phyloP scores from a whole-genome alignment of 2,888 invertebrate species.

The Eupithecia tripunctaria region DNA sequence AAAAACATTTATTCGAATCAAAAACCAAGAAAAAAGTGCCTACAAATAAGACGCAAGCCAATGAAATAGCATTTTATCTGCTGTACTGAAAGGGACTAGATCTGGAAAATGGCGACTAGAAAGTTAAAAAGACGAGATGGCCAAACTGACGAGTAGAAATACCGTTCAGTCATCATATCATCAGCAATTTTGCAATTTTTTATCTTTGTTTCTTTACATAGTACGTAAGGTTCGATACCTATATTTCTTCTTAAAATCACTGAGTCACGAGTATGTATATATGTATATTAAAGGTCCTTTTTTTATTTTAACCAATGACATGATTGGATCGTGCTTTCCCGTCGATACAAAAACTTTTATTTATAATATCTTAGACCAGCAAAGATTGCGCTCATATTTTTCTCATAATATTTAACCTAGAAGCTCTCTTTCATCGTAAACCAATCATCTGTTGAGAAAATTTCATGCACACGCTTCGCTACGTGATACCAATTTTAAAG shows the following conservation, averaged over 20 bases:
- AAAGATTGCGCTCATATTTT: not conserved
- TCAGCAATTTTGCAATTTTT: not conserved
- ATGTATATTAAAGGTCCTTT: no score
- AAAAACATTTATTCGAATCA: not conserved
- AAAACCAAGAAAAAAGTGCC: not conserved
- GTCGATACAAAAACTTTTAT: not conserved
- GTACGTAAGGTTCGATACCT: not conserved
- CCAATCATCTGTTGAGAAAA: slow-evolving; percentile 6
- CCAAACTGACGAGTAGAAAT: not conserved
- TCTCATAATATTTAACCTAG: not conserved
- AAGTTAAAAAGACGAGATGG: not conserved
- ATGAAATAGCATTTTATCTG: not conserved
- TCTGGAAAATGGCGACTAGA: not conserved
- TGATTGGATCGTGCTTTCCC: not conserved
- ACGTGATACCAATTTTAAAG: slow-evolving; percentile 16
- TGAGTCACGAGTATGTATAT: no score
- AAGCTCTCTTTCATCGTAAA: not conserved
- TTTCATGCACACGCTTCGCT: slow-evolving; percentile 5
- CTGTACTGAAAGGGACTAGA: not conserved
- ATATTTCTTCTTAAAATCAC: not conserved
- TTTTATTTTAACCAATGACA: not conserved
- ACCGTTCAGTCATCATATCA: not conserved
- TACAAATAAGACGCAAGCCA: not conserved
- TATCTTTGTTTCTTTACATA: not conserved
- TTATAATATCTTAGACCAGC: not conserved